Percentiles rank a stretch among this genome's conserved stretches.
These are phyloP conservation scores for Falco naumanni DNA, from an alignment of 2,797 vertebrate genomes.

Conservation along the genomic window DNA sequence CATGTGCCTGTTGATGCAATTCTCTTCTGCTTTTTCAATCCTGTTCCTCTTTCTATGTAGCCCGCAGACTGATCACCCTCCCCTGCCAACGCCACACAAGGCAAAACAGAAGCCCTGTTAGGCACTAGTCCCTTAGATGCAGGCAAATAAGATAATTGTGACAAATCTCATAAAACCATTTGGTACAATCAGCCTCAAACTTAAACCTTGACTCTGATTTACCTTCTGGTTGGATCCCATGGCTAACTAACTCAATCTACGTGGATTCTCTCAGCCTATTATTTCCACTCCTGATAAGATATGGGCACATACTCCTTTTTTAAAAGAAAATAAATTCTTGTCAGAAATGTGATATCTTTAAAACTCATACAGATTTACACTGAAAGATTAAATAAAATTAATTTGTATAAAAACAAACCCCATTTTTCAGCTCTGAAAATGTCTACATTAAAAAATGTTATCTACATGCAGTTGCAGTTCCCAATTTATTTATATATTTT, in stretches of 20 bases:
- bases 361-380: neutral
- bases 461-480: neutral
- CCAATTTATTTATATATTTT: neutral
- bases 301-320: neutral
- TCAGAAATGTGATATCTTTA: neutral
- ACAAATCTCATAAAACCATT: neutral
- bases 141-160: neutral
- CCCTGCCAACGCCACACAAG: neutral
- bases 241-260: neutral
- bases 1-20: fast-evolving
- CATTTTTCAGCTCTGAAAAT: neutral
- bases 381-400: neutral
- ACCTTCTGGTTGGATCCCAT: neutral
- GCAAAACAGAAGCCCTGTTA: neutral
- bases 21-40: neutral
- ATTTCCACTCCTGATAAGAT: neutral
- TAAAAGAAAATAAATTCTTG: neutral
- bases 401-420: fast-evolving
- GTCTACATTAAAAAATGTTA: neutral
- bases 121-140: neutral
- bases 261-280: neutral
- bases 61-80: neutral
- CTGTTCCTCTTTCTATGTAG: neutral
- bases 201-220: neutral
- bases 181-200: neutral